Evolutionary conservation across 1,140 invertebrate genomes (phyloP).

Genomic region (Conus betulinus): DNA sequence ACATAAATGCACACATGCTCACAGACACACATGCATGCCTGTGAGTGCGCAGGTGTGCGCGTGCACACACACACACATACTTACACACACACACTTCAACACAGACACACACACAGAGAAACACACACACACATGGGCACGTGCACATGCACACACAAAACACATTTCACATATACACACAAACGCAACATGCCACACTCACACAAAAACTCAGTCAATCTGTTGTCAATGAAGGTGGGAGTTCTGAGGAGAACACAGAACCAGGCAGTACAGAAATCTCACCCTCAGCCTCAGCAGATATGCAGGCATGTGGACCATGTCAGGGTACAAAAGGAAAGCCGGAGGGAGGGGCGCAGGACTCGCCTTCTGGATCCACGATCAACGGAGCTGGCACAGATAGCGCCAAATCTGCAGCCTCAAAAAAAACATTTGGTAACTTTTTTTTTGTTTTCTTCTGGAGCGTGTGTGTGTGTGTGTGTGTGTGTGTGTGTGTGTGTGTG

Average conservation of each 20-base stretch:
- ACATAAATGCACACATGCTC: not conserved
- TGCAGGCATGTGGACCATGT: not conserved
- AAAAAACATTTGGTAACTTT: slow-evolving; percentile 5
- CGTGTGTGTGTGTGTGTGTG: no score
- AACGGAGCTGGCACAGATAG: not conserved
- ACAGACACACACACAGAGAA: not conserved
- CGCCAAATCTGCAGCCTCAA: not conserved
- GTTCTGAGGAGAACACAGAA: no score
- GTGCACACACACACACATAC: not conserved
- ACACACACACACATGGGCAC: not conserved
- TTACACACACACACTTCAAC: not conserved
- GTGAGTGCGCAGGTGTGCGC: not conserved
- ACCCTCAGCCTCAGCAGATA: not conserved
- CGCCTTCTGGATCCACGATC: not conserved
- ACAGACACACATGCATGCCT: not conserved
- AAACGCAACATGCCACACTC: not conserved
- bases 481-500: no score
- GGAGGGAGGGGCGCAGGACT: not conserved
- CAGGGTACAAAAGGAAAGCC: not conserved
- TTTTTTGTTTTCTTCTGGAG: not conserved
- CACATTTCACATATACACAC: not conserved
- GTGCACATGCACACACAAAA: not conserved
- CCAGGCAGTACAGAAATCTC: no score
- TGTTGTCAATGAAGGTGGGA: no score
- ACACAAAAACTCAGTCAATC: no score